These are phyloP conservation scores for Euura lappo DNA, from an alignment of 1,140 invertebrate species.

Conservation along the genomic window DNA sequence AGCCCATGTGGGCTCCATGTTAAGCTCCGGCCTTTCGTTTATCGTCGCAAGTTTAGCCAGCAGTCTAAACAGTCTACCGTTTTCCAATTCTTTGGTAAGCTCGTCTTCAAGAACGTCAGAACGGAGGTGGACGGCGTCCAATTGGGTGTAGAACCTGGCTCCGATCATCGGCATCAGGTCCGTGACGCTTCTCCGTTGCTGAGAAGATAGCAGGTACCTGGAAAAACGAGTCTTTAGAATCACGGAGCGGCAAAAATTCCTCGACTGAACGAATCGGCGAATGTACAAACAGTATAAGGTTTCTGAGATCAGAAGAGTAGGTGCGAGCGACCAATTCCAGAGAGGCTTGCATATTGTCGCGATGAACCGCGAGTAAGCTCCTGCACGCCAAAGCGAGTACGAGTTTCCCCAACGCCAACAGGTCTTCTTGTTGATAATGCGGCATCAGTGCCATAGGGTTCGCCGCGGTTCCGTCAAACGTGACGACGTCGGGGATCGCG, in stretches of 20 bases:
- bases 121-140: conserved; percentile 87
- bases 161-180: conserved; percentile 99
- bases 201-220: conserved; percentile 81
- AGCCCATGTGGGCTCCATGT: conserved; percentile 92
- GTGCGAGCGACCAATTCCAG: conserved; percentile 88
- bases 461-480: conserved; percentile 72
- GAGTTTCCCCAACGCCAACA: conserved; percentile 89
- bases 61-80: conserved; percentile 89
- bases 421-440: conserved; percentile 92
- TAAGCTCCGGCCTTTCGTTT: conserved; percentile 93
- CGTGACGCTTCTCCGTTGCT: conserved; percentile 80
- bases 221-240: conserved; percentile 30
- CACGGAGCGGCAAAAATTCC: conserved; percentile 5
- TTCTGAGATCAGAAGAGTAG: conserved; percentile 92
- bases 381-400: conserved; percentile 91
- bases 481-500: conserved; percentile 84
- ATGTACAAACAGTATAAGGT: conserved; percentile 85
- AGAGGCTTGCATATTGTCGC: conserved; percentile 84
- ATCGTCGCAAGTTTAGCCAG: conserved; percentile 90
- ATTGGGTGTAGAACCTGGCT: conserved; percentile 93
- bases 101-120: conserved; percentile 91
- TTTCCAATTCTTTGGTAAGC: conserved; percentile 92
- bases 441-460: conserved; percentile 74
- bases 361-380: conserved; percentile 83
- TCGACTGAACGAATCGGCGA: conserved; percentile 7